Evolutionary conservation across 2,797 vertebrate species (phyloP).

Genomic region (Chelonia mydas): DNA sequence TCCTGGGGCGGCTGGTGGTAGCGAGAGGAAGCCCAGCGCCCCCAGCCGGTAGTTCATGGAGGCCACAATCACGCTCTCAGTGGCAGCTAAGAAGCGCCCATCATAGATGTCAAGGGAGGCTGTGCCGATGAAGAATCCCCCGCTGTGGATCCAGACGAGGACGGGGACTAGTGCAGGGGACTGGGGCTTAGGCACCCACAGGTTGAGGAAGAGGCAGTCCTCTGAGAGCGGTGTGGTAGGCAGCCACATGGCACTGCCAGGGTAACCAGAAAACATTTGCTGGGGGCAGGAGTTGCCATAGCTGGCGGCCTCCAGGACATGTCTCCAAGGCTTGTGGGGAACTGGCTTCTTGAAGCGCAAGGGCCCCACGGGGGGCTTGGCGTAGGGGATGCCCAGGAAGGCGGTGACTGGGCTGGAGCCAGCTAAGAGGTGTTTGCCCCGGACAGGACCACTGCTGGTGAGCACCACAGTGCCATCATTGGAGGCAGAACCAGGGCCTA

Average conservation of each 20-base stretch:
- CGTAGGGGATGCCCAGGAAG: slow-evolving; percentile 84
- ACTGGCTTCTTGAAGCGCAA: slow-evolving; percentile 74
- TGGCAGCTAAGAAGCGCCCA: slow-evolving; percentile 76
- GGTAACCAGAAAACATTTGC: slow-evolving; percentile 67
- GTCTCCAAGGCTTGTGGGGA: background rate
- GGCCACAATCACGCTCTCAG: slow-evolving; percentile 81
- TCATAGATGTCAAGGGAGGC: slow-evolving; percentile 74
- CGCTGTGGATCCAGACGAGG: slow-evolving; percentile 86
- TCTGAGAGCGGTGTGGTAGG: slow-evolving; percentile 81
- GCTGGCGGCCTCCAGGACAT: slow-evolving; percentile 58
- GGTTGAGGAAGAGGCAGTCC: slow-evolving; percentile 86
- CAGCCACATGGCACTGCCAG: slow-evolving; percentile 81
- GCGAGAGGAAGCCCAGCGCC: slow-evolving; percentile 80
- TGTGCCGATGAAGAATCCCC: slow-evolving; percentile 77
- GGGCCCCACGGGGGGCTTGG: slow-evolving; percentile 21
- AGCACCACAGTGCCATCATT: slow-evolving; percentile 69
- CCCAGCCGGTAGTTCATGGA: slow-evolving; percentile 59
- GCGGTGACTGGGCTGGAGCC: slow-evolving; percentile 63
- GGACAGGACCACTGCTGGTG: slow-evolving; percentile 77
- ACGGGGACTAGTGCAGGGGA: slow-evolving; percentile 36
- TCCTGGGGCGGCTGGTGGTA: slow-evolving; percentile 75
- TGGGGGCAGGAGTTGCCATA: slow-evolving; percentile 81
- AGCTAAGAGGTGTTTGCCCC: slow-evolving; percentile 71
- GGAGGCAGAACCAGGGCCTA: background rate
- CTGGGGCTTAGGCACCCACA: slow-evolving; percentile 80